Base-by-base conservation (phyloP, 2,888 invertebrate species). In the Oxyscelio sp. region DNA sequence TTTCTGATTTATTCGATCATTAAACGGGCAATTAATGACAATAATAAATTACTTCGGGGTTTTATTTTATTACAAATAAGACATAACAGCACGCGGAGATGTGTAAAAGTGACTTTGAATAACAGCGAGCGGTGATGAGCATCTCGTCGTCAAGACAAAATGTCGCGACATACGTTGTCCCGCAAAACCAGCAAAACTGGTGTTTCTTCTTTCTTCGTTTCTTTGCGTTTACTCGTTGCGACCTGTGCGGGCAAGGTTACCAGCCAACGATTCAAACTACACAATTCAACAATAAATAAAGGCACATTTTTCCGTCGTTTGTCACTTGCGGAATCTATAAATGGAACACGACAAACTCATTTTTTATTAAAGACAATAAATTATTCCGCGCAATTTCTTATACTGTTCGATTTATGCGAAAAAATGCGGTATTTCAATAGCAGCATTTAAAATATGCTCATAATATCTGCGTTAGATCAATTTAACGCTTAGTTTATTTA, bases 101-200 rank as follows among this genome's bases (percentile, higher is more conserved):
- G 40, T 34, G 24, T 34, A 31, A 38, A 80, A 24, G 43, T 73
- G 40, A 22, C n/a, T 38, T 50, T 45, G 43, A 84, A 78, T 75
- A 85, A 50, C 45, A 65, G 59, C 66, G 65, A 84, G 54, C 56
- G 80, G 73, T 74, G 80, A 83, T 75, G 79, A 81, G 86, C 83
- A 81, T 83, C 54, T 79, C 68, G 74, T 80, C 58, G 58, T 17
- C 59, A 71, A 74, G 61, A 85, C 82, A 73, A 81, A 82, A 82
- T 80, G 70, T 80, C 77, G 75, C 80, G 71, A 80, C 84, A 80
- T 61, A 66, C 78, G 77, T 78, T 78, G 78, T 83, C 81, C 83
- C 78, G 68, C 71, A 66, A 86, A 79, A 79, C 86, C 79, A 79
- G 83, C 74, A 73, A 83, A 85, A 87, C 87, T 85, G 83, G 83